Evolutionary conservation across 2,113 vertebrate species (phyloP).

Genomic region (Actenoides hombroni): DNA sequence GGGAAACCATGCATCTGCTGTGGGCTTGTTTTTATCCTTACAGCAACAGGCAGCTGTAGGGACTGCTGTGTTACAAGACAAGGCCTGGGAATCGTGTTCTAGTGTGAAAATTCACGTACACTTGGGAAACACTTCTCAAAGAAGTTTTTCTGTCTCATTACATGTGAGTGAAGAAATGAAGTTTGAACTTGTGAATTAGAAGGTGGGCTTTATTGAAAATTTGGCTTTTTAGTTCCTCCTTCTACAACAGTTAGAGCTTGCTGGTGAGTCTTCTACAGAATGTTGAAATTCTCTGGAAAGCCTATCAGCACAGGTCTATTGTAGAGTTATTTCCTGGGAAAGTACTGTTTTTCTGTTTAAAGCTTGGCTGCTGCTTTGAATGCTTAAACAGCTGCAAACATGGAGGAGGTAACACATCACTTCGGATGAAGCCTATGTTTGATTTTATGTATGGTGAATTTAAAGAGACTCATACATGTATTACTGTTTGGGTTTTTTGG

Average conservation of each 20-base stretch:
- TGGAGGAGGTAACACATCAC: background rate
- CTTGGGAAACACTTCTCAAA: background rate
- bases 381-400: constrained; percentile 21
- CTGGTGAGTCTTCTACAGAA: background rate
- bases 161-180: background rate
- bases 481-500: background rate
- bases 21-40: background rate
- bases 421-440: background rate
- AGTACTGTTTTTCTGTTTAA: background rate
- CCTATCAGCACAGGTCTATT: background rate
- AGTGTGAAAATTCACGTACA: background rate
- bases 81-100: background rate
- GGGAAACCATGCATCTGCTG: background rate
- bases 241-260: background rate
- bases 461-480: background rate
- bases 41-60: background rate
- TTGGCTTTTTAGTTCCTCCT: background rate
- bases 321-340: constrained; percentile 17
- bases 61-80: background rate
- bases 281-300: background rate
- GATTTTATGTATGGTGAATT: background rate
- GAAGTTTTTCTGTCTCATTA: constrained; percentile 16
- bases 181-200: background rate
- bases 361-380: background rate
- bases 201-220: background rate